phyloP scores from a whole-genome alignment of 2,797 vertebrate genomes.

The Ptychadena robeensis region DNA sequence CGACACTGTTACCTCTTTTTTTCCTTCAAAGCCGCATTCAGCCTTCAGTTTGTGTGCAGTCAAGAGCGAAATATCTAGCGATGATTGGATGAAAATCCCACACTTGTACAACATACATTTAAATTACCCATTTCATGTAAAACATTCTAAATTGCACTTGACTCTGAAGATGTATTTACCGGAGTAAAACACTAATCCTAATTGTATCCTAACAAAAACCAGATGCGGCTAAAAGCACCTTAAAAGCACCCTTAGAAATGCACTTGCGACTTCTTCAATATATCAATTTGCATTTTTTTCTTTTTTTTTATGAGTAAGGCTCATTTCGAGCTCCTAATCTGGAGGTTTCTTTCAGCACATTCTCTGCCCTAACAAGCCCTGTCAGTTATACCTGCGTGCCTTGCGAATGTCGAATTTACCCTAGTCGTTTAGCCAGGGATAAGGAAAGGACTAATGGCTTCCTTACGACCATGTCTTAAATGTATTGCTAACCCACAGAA shows the following conservation, averaged over 20 bases:
- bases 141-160: slow-evolving; percentile 47
- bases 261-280: slow-evolving; percentile 47
- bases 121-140: slow-evolving; percentile 48
- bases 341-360: slow-evolving; percentile 35
- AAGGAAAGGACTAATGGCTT: slow-evolving; percentile 30
- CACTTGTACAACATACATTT: slow-evolving; percentile 23
- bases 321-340: slow-evolving; percentile 40
- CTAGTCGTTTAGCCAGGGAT: slow-evolving; percentile 3
- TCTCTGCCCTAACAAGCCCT: slow-evolving; percentile 26
- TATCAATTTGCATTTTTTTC: slow-evolving; percentile 57
- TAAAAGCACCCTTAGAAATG: slow-evolving; percentile 48
- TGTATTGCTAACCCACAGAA: slow-evolving; percentile 37
- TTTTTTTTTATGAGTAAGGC: slow-evolving; percentile 39
- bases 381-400: slow-evolving; percentile 33
- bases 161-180: slow-evolving; percentile 60
- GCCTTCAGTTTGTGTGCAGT: slow-evolving; percentile 50
- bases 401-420: slow-evolving; percentile 40
- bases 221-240: slow-evolving; percentile 56
- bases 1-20: neutral
- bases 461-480: slow-evolving; percentile 35
- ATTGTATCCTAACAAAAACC: slow-evolving; percentile 60
- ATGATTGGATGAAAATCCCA: slow-evolving; percentile 44
- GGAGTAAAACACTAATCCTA: slow-evolving; percentile 57
- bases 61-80: slow-evolving; percentile 25
- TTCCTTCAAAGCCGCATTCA: slow-evolving; percentile 30